Evolutionary conservation across 2,113 vertebrate genomes (phyloP).

Genomic region (sheep (Ovis aries)): ARS-UI_Ramb_v3.0 NC_056063.1:16951501-16952000

Average conservation of each 20-base stretch:
- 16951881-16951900: not conserved
- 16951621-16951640: not conserved
- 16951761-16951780: not conserved
- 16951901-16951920: not conserved
- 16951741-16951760: not conserved
- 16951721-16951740: not conserved
- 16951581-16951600: not conserved
- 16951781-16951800: not conserved
- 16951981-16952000: not conserved
- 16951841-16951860: not conserved
- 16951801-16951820: not conserved
- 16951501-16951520: not conserved
- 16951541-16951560: not conserved
- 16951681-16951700: not conserved
- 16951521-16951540: not conserved
- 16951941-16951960: accelerated
- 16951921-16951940: not conserved
- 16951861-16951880: accelerated
- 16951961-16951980: accelerated
- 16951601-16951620: not conserved
- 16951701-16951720: not conserved
- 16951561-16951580: not conserved
- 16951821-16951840: not conserved
- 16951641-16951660: not conserved
- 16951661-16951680: not conserved